Base-by-base conservation (phyloP, 2,797 vertebrate species). In the Nannoperca australis region DNA sequence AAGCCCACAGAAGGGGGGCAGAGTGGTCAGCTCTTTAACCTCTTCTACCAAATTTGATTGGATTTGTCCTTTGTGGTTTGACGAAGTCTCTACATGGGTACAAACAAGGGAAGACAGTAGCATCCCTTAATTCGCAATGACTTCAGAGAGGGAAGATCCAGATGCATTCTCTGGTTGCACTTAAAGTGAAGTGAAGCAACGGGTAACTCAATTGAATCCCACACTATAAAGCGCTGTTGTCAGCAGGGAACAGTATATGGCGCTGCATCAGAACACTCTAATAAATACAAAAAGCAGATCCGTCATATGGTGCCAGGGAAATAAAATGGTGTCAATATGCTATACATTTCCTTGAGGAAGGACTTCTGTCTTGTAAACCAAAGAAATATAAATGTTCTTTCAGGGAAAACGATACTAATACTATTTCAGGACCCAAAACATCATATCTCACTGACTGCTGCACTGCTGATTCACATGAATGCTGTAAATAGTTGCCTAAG, bases 41-140 rank as follows among this genome's bases (percentile, higher is more conserved):
- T 90, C 90, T 76, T 84, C 86, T 20, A 85, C 90, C 90, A 91
- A 93, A 93, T 94, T 93, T 94, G 93, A 94, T 94, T 94, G 93
- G 89, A 89, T 94, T 92, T 90, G 91, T 93, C 93, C 91, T 93
- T 86, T 93, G 90, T 85, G 86, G 87, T 91, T 91, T 90, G 90
- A 92, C 88, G 88, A 80, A 91, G 82, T 81, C 83, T 87, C 77
- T 70, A 78, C 79, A 64, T 76, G 87, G 84, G 85, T 84, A 73
- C 87, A 91, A 93, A 92, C 88, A 83, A 88, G 85, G 75, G 72
- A 79, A 81, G 85, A 91, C 84, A 62, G 81, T 59, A 73, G 71
- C 67, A 62, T 87, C 72, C 82, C 80, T 85, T 89, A 88, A 93
- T 92, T 87, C 81, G 76, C 84, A 60, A 6, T 82, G 89, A 90